Conservation (phyloP, 2,888 invertebrate genomes). For the Ypsolopha scabrella region DNA sequence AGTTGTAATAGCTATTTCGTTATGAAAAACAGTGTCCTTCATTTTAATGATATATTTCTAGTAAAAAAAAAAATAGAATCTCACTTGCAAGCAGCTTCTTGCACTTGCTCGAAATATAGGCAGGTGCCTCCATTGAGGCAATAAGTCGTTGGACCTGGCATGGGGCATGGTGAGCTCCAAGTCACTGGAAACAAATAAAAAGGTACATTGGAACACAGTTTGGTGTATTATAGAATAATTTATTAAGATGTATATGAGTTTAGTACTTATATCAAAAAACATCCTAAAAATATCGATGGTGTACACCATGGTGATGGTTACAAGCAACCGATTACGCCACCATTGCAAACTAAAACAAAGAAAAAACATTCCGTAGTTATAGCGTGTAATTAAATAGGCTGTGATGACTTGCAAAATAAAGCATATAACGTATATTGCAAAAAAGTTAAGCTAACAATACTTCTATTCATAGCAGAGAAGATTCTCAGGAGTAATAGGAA, state of each 20-base stretch:
- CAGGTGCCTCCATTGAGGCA: conserved; percentile 92
- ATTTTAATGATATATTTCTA: not conserved
- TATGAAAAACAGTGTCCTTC: too few species aligned
- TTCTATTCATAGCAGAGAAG: not conserved
- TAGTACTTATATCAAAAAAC: too few species aligned
- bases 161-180: conserved; percentile 75
- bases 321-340: too few species aligned
- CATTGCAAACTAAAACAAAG: not conserved
- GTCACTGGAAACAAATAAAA: conserved; percentile 33
- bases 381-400: not conserved
- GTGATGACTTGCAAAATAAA: not conserved
- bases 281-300: too few species aligned
- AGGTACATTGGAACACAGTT: not conserved
- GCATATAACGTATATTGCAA: not conserved
- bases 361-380: not conserved
- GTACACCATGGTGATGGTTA: too few species aligned
- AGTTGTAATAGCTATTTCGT: too few species aligned
- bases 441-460: not conserved
- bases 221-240: not conserved
- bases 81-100: conserved; percentile 89
- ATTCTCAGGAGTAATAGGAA: not conserved
- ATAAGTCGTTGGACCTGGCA: conserved; percentile 74
- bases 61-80: conserved; percentile 35
- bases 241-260: too few species aligned
- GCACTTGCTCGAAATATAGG: conserved; percentile 81